phyloP scores from a whole-genome alignment of 2,888 invertebrate genomes.

The Boloria euphrosyne region DNA sequence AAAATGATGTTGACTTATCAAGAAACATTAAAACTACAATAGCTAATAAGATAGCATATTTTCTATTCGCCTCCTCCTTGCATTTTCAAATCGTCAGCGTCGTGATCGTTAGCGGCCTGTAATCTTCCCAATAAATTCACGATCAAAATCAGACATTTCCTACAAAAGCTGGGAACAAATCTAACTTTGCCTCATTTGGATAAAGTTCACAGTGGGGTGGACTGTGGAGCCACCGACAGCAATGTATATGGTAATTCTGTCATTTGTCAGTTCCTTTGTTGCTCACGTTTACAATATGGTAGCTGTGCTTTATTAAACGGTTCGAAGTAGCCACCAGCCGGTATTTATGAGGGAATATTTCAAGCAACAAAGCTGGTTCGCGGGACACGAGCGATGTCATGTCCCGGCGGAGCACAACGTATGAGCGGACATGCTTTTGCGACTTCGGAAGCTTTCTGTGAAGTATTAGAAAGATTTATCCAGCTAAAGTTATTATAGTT shows the following conservation, averaged over 20 bases:
- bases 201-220: background rate
- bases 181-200: background rate
- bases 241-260: slow-evolving; percentile 33
- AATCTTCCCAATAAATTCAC: slow-evolving; percentile 19
- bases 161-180: background rate
- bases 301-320: slow-evolving; percentile 18
- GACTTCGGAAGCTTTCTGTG: background rate
- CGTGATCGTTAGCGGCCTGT: slow-evolving; percentile 18
- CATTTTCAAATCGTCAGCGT: slow-evolving; percentile 18
- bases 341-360: slow-evolving; percentile 30
- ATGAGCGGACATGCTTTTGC: background rate
- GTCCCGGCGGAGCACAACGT: background rate
- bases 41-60: background rate
- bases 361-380: slow-evolving; percentile 13
- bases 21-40: background rate
- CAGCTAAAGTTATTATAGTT: background rate
- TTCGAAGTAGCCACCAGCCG: slow-evolving; percentile 11
- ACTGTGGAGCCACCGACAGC: no score
- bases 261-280: slow-evolving; percentile 26
- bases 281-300: slow-evolving; percentile 27
- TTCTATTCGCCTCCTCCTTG: slow-evolving; percentile 1
- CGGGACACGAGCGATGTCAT: slow-evolving; percentile 1
- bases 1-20: background rate
- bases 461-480: background rate
- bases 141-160: slow-evolving; percentile 18